Percentiles rank a stretch among this genome's conserved stretches.
Evolutionary conservation across 2,888 invertebrate species (phyloP).

Genomic region (Celastrina argiolus): DNA sequence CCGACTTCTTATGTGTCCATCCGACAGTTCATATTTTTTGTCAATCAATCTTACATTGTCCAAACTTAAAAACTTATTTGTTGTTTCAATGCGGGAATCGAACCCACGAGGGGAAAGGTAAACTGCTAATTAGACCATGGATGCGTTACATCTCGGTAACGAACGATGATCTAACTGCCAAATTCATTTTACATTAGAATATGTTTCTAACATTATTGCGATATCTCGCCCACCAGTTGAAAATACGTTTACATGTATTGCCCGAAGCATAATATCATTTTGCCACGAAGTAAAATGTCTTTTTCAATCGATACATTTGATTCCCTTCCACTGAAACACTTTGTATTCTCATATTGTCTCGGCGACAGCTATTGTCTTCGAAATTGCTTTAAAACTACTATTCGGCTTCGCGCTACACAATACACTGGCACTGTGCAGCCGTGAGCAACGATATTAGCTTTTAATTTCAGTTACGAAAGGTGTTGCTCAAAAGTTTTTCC

Average conservation of each 20-base stretch:
- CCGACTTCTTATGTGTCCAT: too few relatives aligned
- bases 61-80: too few relatives aligned
- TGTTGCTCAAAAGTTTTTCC: background rate
- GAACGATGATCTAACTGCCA: too few relatives aligned
- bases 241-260: background rate
- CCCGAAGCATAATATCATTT: background rate
- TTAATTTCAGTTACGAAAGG: background rate
- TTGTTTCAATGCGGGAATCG: too few relatives aligned
- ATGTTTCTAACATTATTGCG: too few relatives aligned
- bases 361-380: too few relatives aligned
- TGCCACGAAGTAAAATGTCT: background rate
- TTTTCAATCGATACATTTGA: background rate
- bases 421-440: background rate
- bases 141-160: too few relatives aligned
- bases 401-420: background rate
- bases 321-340: background rate
- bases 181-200: too few relatives aligned
- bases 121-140: too few relatives aligned
- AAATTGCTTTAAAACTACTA: background rate
- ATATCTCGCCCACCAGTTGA: background rate
- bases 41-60: too few relatives aligned
- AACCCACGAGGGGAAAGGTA: too few relatives aligned
- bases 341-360: constrained; percentile 1
- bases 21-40: too few relatives aligned
- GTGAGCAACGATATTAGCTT: background rate